These are phyloP conservation scores for Archips crataeganus DNA, from an alignment of 2,888 invertebrate genomes.

Conservation along the genomic window DNA sequence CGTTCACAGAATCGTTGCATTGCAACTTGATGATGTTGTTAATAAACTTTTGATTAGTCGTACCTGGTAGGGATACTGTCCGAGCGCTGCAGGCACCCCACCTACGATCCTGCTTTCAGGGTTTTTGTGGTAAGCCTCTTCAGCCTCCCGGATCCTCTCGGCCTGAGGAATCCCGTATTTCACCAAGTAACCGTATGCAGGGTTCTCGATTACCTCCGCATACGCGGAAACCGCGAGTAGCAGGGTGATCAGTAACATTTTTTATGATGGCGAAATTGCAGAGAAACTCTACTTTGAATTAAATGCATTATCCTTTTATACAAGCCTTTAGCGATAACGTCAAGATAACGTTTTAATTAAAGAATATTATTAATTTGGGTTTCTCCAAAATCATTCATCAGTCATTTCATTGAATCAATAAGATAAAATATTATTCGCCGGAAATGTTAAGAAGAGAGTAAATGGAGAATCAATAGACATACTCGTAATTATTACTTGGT, in stretches of 20 bases:
- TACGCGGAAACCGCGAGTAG: constrained; percentile 47
- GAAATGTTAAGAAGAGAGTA: too few species aligned
- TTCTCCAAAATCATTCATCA: not conserved
- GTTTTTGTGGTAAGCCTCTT: constrained; percentile 49
- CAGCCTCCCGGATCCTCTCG: constrained; percentile 56
- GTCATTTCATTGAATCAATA: not conserved
- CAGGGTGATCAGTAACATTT: constrained; percentile 45
- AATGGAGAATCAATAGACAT: not conserved
- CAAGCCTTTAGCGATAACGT: constrained; percentile 7
- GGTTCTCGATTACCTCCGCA: constrained; percentile 46
- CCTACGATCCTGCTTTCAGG: constrained; percentile 54
- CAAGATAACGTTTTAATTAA: constrained; percentile 21
- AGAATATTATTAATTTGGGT: not conserved
- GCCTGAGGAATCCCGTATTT: constrained; percentile 61
- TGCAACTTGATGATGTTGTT: too few species aligned
- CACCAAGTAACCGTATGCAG: constrained; percentile 59
- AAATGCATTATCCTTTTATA: constrained; percentile 15
- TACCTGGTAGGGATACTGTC: constrained; percentile 62
- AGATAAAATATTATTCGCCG: too few species aligned
- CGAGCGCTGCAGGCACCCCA: constrained; percentile 54
- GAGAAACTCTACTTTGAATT: not conserved
- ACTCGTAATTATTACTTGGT: not conserved
- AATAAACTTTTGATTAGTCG: not conserved
- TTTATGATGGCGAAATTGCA: constrained; percentile 41
- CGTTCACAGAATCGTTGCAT: too few species aligned